Conservation (phyloP, 1,140 invertebrate species). For the Geopemphigus sp. region DNA sequence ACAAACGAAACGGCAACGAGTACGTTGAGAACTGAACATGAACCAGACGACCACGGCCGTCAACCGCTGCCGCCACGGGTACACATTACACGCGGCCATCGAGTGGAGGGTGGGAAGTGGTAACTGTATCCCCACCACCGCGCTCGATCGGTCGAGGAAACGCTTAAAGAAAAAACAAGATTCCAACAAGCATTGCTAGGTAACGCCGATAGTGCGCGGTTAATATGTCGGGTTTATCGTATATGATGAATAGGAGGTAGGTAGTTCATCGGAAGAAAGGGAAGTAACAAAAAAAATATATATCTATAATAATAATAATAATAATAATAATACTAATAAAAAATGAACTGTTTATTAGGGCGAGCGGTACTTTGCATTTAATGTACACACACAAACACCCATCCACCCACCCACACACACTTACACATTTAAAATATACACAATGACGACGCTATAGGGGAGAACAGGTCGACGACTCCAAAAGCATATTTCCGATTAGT, state of each 20-base stretch:
- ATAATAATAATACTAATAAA: too few species aligned
- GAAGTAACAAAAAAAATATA: slow-evolving; percentile 3
- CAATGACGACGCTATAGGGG: neutral
- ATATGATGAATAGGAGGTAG: slow-evolving; percentile 2
- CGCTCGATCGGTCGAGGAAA: slow-evolving; percentile 1
- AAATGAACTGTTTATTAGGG: slow-evolving; percentile 40
- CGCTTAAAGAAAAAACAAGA: slow-evolving; percentile 49
- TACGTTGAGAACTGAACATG: neutral
- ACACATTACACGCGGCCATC: neutral
- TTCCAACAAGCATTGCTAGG: slow-evolving; percentile 48
- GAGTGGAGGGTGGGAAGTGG: neutral
- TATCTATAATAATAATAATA: neutral
- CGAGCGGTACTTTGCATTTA: slow-evolving; percentile 10
- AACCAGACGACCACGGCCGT: slow-evolving; percentile 23
- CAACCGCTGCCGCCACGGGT: slow-evolving; percentile 14
- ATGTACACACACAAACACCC: neutral
- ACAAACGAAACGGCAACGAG: neutral
- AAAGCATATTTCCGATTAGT: neutral
- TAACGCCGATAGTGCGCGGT: slow-evolving; percentile 40
- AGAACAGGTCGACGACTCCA: slow-evolving; percentile 33
- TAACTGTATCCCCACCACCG: neutral
- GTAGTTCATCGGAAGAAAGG: neutral
- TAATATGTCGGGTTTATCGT: slow-evolving; percentile 38
- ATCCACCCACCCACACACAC: neutral
- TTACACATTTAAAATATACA: neutral